Evolutionary conservation across 2,797 vertebrate species (phyloP), one percentile per base, ranked within the genome.

Genomic region (Oreochromis mossambicus): DNA sequence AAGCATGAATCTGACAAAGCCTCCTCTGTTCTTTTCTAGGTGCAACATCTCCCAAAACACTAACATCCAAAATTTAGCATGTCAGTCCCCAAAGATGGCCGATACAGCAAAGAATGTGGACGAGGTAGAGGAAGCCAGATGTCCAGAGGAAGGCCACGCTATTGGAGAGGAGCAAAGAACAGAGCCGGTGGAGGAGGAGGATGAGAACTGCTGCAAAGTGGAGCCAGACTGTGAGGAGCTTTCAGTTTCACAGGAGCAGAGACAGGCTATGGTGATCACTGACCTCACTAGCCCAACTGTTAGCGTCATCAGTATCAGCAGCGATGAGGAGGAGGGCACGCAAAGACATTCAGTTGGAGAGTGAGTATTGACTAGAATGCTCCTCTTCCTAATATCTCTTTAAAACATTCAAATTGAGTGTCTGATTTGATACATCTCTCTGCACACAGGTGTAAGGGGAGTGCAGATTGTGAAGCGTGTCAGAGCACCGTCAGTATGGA

Each of bases 231-330:
- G 97, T 41, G 96, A 95, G 50, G 94, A 94, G 77, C 91, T 96
- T 8, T 93, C 94, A 6, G 92, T 94, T 29, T 94, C 97, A 8
- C 95, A 96, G 93, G 97, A 96, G 79, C 98, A 97, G 75, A 97
- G 97, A 5, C 97, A 97, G 93, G 95, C 97, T 4, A 97, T 99
- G 92, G 94, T 98, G 88, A 97, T 98, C 6, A 96, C 97, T 0
- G 92, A 98, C 87, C 96, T 97, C 1, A 97, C 97, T 2, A 99
- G 99, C 93, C 99, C 98, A 0, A 95, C 97, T 1, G 97, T 97
- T 91, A 99, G 98, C 0, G 97, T 99, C 85, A 99, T 99, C 95
- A 99, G 98, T 87, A 99, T 99, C 91, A 98, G 98, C 96, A 99
- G 98, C 1, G 98, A 99, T 77, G 96, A 96, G 61, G 95, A 94